These are phyloP conservation scores for Saxicola maurus DNA, from an alignment of 2,797 vertebrate genomes.

Conservation along the genomic window DNA sequence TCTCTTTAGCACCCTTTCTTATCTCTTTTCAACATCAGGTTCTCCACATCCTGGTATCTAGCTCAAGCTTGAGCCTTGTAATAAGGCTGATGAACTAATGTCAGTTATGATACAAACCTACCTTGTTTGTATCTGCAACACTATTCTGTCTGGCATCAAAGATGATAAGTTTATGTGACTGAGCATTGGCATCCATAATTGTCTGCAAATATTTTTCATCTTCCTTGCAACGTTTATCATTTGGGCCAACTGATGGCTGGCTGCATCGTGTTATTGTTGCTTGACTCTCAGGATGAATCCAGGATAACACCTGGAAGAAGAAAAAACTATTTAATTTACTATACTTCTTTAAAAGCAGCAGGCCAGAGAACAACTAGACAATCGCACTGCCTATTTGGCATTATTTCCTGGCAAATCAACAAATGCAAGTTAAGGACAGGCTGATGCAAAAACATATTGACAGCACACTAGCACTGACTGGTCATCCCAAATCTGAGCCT, in stretches of 20 bases:
- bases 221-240: conserved; percentile 91
- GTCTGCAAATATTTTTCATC: conserved; percentile 91
- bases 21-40: background rate
- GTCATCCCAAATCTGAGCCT: background rate
- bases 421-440: background rate
- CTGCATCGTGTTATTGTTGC: conserved; percentile 90
- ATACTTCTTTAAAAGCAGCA: background rate
- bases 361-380: background rate
- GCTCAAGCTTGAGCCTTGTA: background rate
- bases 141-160: conserved; percentile 92
- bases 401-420: background rate
- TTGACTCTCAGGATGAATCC: conserved; percentile 97
- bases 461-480: background rate
- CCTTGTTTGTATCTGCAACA: conserved; percentile 91
- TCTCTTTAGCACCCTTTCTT: background rate
- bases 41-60: background rate
- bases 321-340: background rate
- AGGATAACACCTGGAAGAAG: conserved; percentile 85
- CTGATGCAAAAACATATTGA: background rate
- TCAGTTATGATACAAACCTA: conserved; percentile 13
- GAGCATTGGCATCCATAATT: conserved; percentile 96
- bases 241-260: conserved; percentile 89
- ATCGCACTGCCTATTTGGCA: background rate
- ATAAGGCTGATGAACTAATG: background rate
- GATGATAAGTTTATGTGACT: conserved; percentile 93